Evolutionary conservation across 1,140 invertebrate genomes (phyloP).

Genomic region (Tigriopus japonicus): DNA sequence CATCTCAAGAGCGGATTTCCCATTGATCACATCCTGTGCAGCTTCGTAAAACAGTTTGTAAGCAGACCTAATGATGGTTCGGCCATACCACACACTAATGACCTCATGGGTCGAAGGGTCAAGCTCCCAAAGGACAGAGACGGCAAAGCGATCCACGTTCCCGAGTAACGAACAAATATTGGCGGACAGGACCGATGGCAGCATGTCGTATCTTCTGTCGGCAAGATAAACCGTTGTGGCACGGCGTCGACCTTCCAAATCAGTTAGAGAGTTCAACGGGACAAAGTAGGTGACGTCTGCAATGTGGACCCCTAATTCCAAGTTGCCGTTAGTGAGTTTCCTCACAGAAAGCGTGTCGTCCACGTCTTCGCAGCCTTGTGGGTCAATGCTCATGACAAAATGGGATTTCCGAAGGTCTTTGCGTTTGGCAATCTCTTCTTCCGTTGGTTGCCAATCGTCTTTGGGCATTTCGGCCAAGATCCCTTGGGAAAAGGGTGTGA

Average conservation of each 20-base stretch:
- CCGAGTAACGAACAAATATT: slow-evolving; percentile 31
- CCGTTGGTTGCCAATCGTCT: slow-evolving; percentile 22
- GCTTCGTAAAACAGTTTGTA: slow-evolving; percentile 29
- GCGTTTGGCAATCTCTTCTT: slow-evolving; percentile 20
- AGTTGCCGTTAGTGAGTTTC: slow-evolving; percentile 22
- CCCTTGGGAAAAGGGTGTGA: slow-evolving; percentile 14
- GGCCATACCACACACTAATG: slow-evolving; percentile 25
- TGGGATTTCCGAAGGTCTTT: slow-evolving; percentile 26
- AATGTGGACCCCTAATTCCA: slow-evolving; percentile 32
- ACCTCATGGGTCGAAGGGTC: slow-evolving; percentile 22
- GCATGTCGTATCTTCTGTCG: slow-evolving; percentile 32
- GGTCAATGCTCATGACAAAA: slow-evolving; percentile 33
- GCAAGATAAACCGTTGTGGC: slow-evolving; percentile 32
- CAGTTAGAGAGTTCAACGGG: slow-evolving; percentile 23
- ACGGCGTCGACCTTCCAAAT: slow-evolving; percentile 25
- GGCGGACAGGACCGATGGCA: slow-evolving; percentile 30
- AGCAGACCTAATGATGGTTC: slow-evolving; percentile 25
- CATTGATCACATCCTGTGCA: slow-evolving; percentile 21
- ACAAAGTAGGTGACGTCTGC: slow-evolving; percentile 33
- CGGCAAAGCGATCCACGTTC: slow-evolving; percentile 30
- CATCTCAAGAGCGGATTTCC: slow-evolving; percentile 19
- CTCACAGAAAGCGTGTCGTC: slow-evolving; percentile 31
- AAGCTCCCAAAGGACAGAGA: slow-evolving; percentile 30
- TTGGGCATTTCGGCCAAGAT: slow-evolving; percentile 22
- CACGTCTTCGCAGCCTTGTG: slow-evolving; percentile 29